Conservation (phyloP, 30 jellyfish, hydroid and myxozoan genomes). For the Sanderia malayensis region DNA sequence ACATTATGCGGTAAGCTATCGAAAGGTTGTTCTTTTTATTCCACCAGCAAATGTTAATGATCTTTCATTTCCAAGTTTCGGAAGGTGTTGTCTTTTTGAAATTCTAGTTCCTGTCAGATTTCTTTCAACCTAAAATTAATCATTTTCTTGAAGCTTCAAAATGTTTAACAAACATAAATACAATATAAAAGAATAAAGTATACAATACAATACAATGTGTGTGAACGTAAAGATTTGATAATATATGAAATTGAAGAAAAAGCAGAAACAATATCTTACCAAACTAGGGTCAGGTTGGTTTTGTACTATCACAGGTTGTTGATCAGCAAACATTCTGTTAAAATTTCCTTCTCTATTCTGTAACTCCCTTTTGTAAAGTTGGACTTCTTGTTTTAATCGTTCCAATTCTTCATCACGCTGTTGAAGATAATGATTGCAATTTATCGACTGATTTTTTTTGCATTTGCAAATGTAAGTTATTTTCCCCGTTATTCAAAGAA, state of each 20-base stretch:
- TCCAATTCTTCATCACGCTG: conserved; percentile 61
- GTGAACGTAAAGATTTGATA: too few species aligned
- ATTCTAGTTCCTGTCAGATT: conserved; percentile 55
- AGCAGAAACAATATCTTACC: conserved; percentile 7
- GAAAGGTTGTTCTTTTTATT: conserved; percentile 2
- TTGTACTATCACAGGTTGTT: conserved; percentile 47
- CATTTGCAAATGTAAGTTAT: too few species aligned
- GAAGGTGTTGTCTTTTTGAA: conserved; percentile 25
- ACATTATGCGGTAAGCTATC: too few species aligned
- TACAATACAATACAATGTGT: background rate
- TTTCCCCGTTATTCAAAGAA: too few species aligned
- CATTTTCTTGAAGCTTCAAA: too few species aligned
- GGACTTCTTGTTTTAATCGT: conserved; percentile 36
- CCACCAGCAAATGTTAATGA: conserved; percentile 54
- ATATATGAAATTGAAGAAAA: too few species aligned
- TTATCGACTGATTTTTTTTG: too few species aligned
- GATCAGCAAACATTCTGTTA: conserved; percentile 69
- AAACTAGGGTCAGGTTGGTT: conserved; percentile 20
- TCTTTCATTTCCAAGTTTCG: conserved; percentile 34
- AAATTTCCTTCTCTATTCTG: conserved; percentile 71
- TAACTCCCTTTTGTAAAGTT: conserved; percentile 52
- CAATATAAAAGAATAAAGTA: background rate
- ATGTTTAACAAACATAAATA: background rate
- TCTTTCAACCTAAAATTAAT: conserved; percentile 61
- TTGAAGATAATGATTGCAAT: too few species aligned